phyloP scores from a whole-genome alignment of 2,797 vertebrate species.

The Pangasius sanitwongsei region DNA sequence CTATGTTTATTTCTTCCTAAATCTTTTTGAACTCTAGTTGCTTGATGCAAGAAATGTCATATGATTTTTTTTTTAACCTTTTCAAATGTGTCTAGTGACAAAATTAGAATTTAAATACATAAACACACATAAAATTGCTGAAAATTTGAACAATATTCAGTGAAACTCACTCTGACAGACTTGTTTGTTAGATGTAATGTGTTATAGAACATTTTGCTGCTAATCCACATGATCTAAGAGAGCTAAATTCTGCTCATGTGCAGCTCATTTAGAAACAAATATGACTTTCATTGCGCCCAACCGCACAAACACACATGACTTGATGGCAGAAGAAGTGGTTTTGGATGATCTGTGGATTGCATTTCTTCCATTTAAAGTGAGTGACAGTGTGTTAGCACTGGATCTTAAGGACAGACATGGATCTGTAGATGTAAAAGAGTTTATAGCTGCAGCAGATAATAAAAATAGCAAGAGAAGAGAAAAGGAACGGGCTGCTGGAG shows the following conservation, averaged over 20 bases:
- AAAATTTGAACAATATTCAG: background rate
- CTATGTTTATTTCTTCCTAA: background rate
- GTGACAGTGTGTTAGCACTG: background rate
- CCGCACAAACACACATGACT: slow-evolving; percentile 36
- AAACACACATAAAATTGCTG: background rate
- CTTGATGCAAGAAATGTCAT: background rate
- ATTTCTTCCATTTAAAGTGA: slow-evolving; percentile 5
- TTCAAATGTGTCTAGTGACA: background rate
- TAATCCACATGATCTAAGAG: slow-evolving; percentile 15
- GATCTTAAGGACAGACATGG: slow-evolving; percentile 5
- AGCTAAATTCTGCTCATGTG: slow-evolving; percentile 48
- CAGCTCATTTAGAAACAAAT: slow-evolving; percentile 57
- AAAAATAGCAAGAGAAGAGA: slow-evolving; percentile 26
- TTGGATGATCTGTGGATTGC: slow-evolving; percentile 27
- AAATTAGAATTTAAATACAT: background rate
- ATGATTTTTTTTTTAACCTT: too few relatives aligned
- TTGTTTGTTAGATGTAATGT: background rate
- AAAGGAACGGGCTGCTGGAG: slow-evolving; percentile 30
- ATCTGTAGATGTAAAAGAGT: slow-evolving; percentile 19
- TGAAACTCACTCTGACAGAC: background rate
- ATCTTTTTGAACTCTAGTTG: background rate
- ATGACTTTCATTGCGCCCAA: slow-evolving; percentile 63
- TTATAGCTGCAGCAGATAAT: slow-evolving; percentile 31
- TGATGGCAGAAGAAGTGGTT: slow-evolving; percentile 14
- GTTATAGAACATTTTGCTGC: background rate